Conservation (phyloP, 2,797 vertebrate genomes). For the Poecilia gillii region DNA sequence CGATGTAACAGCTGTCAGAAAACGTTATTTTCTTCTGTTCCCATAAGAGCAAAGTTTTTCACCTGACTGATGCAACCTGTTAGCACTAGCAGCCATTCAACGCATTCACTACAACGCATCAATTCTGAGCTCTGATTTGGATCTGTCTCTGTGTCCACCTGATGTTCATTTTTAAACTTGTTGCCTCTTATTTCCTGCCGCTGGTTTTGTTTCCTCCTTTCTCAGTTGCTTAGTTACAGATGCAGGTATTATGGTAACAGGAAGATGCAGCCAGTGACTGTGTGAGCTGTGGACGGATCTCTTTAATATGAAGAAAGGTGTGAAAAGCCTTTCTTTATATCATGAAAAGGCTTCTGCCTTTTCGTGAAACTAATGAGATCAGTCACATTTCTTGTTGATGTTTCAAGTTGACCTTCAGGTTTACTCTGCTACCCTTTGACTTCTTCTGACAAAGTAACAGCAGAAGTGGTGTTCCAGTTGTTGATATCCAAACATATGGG, state of each 20-base stretch:
- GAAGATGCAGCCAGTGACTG: not conserved
- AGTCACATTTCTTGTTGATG: not conserved
- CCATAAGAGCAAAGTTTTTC: not conserved
- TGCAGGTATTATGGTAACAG: slow-evolving; percentile 4
- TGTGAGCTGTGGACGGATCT: not conserved
- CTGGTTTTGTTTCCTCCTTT: slow-evolving; percentile 12
- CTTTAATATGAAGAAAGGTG: not conserved
- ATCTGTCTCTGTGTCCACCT: not conserved
- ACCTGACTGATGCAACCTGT: not conserved
- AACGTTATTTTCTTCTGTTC: not conserved
- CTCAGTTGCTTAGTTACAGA: slow-evolving; percentile 21
- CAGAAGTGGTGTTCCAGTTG: not conserved
- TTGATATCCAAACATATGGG: not conserved
- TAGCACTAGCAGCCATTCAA: not conserved
- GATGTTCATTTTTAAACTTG: slow-evolving; percentile 3
- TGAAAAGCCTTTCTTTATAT: not conserved
- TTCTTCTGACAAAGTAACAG: not conserved
- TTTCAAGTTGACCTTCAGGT: too few species aligned
- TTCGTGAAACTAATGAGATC: not conserved
- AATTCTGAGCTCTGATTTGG: not conserved
- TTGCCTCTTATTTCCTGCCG: not conserved
- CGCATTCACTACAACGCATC: not conserved
- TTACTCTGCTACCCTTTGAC: not conserved
- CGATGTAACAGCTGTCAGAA: not conserved
- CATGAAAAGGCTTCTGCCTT: not conserved